Evolutionary conservation across 2,113 vertebrate genomes (phyloP), one percentile per base, ranked within the genome.

Genomic region (Morphnarchus princeps): DNA sequence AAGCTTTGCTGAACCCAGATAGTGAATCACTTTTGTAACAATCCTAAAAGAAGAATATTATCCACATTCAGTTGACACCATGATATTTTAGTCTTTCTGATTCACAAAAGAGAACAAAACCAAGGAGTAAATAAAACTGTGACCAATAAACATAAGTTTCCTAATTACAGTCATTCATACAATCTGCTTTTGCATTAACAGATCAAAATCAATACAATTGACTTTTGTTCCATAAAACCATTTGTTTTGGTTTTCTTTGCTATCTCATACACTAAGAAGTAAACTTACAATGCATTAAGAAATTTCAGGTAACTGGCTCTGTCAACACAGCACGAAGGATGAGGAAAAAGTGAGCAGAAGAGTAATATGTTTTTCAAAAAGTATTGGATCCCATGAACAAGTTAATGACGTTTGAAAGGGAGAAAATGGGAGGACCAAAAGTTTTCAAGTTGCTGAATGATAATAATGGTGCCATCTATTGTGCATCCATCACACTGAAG

Each of bases 141-240:
- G 72, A 72, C 42, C 7, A 73, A 66, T 57, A 85, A 97, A 93
- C 13, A 4, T 47, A 65, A 88, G 32, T 82, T 96, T 62, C 70
- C 70, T 94, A 90, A 96, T 82, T 85, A 89, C 85, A 76, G 89
- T 97, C 87, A 96, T 66, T 97, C 89, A 85, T 52, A 36, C 43
- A 79, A 86, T 93, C 81, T 87, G 77, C 81, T 95, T 92, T 89
- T 95, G 58, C 89, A 89, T 95, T 95, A 95, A 82, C 71, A 82
- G 79, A 76, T 90, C 38, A 91, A 97, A 98, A 98, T 97, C 88
- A 97, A 97, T 98, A 91, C 2, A 69, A 91, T 92, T 63, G 67
- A 97, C 85, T 96, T 97, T 22, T 55, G 19, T 59, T 76, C 45
- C 79, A 43, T 59, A 85, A 76, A 89, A 13, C 9, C 18, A 42